Conservation (phyloP, 2,113 vertebrate species). For the Calyptomena viridis region DNA sequence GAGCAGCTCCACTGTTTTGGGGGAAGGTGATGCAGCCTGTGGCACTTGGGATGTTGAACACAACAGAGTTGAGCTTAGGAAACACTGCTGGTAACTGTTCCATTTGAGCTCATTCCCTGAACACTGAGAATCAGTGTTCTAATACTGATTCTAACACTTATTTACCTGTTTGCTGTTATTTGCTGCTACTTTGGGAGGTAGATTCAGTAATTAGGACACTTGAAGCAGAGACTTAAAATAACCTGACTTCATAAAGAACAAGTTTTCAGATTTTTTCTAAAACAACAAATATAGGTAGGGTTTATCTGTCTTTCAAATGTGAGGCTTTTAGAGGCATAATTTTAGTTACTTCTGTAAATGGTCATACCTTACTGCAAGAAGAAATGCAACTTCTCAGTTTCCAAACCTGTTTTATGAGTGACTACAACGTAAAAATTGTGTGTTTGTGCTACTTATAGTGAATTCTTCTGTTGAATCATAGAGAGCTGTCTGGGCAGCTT, state of each 20-base stretch:
- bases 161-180: conserved; percentile 60
- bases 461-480: background rate
- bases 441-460: background rate
- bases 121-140: conserved; percentile 36
- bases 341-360: conserved; percentile 62
- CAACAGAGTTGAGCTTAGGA: background rate
- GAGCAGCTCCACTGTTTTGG: background rate
- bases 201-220: conserved; percentile 62
- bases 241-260: background rate
- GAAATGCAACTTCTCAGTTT: conserved; percentile 47
- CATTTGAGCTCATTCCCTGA: background rate
- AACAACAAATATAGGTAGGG: conserved; percentile 26
- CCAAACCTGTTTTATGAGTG: conserved; percentile 17
- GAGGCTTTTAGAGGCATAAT: conserved; percentile 48
- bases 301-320: conserved; percentile 52
- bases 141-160: background rate
- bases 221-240: background rate
- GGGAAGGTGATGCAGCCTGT: background rate
- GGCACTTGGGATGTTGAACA: background rate
- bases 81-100: background rate
- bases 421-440: conserved; percentile 30
- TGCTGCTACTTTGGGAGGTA: conserved; percentile 26
- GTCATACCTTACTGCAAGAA: conserved; percentile 52
- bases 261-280: conserved; percentile 54
- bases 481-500: background rate